Percentiles rank a stretch among this genome's conserved stretches.
phyloP scores from a whole-genome alignment of 2,113 vertebrate species.

The Trichomycterus rosablanca region DNA sequence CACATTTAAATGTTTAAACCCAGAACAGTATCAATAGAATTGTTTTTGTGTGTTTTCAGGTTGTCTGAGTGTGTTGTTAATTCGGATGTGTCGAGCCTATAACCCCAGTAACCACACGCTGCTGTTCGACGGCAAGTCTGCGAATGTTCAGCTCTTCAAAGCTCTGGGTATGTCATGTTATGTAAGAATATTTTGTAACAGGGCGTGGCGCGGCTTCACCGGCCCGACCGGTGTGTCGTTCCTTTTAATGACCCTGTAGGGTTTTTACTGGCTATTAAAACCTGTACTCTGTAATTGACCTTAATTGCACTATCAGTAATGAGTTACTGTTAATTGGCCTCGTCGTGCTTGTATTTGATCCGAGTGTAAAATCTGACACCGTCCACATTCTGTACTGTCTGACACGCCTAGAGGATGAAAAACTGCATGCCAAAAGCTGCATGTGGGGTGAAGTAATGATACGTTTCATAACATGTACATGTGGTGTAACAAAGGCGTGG shows the following conservation, averaged over 20 bases:
- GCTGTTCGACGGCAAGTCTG: slow-evolving; percentile 84
- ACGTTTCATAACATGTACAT: too few relatives aligned
- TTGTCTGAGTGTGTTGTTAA: slow-evolving; percentile 83
- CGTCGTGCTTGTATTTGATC: neutral
- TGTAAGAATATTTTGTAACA: neutral
- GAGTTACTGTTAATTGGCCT: neutral
- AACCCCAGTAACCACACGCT: slow-evolving; percentile 84
- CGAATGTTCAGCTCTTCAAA: slow-evolving; percentile 78
- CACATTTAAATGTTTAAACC: too few relatives aligned
- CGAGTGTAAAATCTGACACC: neutral
- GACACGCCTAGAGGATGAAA: too few relatives aligned
- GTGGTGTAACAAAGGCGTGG: too few relatives aligned
- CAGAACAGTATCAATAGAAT: too few relatives aligned
- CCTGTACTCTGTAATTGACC: neutral
- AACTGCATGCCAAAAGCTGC: too few relatives aligned
- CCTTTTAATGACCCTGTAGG: too few relatives aligned
- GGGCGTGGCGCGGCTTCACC: too few relatives aligned
- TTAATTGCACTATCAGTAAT: neutral
- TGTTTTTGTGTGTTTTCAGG: too few relatives aligned
- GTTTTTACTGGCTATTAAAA: too few relatives aligned
- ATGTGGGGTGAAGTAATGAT: too few relatives aligned
- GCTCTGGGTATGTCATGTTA: slow-evolving; percentile 74
- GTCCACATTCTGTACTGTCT: neutral
- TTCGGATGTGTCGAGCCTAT: slow-evolving; percentile 82
- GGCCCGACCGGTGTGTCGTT: neutral